Evolutionary conservation across 2,113 vertebrate species (phyloP), one percentile per base, ranked within the genome.

Genomic region (Parus major): DNA sequence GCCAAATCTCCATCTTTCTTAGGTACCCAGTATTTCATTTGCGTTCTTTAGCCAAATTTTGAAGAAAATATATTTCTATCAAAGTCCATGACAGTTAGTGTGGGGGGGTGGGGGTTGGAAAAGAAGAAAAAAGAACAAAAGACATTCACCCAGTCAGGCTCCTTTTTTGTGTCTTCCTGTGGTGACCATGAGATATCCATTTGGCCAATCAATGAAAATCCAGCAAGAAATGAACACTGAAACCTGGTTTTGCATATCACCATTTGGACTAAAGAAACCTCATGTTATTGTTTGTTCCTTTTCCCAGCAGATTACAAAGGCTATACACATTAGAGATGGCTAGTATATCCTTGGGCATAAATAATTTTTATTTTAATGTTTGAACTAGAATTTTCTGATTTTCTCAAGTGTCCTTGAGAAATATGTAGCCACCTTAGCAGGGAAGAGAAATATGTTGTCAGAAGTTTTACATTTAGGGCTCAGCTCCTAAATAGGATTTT

Each of bases 91-190:
- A 50, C 11, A 52, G 4, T 9, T 10, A 6, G 1, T 18, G 5
- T 10, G 36, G 36, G 36, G 36, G 36, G 36, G 36, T 39, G 36
- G 36, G 36, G 36, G 36, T 9, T 39, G 36, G 36, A 39, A 39
- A 18, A 5, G 2, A n/a, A 19, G 4, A 36, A 57, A 63, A 27
- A 29, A 15, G 14, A 12, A 39, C 15, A 35, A 53, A 70, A 44
- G 4, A 31, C 2, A 20, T 3, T 41, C 1, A 2, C 2, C 0
- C 1, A 4, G 36, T 36, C 36, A 12, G 0, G 1, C 72, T 86
- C 7, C 31, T 57, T 23, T 57, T 59, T 63, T 50, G 5, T 12
- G n/a, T 25, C 25, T 68, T 76, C 6, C 6, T 42, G 6, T 63
- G 35, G 17, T 55, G 15, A 35, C 9, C 11, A 31, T 41, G 22